Base-by-base conservation (phyloP, 2,113 vertebrate species). In the Myiopsitta monachus region DNA sequence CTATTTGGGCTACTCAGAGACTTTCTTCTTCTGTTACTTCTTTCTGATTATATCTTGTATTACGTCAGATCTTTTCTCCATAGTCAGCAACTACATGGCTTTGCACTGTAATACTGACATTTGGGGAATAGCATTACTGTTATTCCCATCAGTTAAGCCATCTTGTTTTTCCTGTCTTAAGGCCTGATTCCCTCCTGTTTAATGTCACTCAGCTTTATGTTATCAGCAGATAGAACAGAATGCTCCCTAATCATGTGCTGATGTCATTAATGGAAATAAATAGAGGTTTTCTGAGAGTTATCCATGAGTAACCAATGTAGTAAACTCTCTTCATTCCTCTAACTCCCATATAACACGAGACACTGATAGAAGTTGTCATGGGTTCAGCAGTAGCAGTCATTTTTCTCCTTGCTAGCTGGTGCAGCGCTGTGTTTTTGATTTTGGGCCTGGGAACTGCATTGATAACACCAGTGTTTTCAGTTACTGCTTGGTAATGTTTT, bases 41-140 rank as follows among this genome's bases (percentile, higher is more conserved):
- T 59, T 59, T 24, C 33, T 59, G 57, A 59, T 59, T 59, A 36
- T 36, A 16, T 9, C 33, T 23, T 59, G 6, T 36, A 9, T 38
- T 17, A 13, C 41, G 13, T 5, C 30, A 17, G 19, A 18, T 18
- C 38, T 38, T 41, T 82, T 36, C 51, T 76, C 27, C 0, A 0
- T 1, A 31, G 14, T 72, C 78, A 59, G 61, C 61, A 52, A 17
- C 14, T 2, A 0, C 8, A 7, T 1, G 0, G 30, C 59, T 55
- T 70, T 80, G 63, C 11, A 5, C 12, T 0, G 0, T 26, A 2
- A 18, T 44, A 3, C 28, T 17, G 5, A 14, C 3, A 24, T 59
- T 36, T 59, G 33, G 27, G 28, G 47, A n/a, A 23, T n/a, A 7
- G 6, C 1, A 0, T 66, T 23, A 19, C 5, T 82, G 15, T 68